A percentile compares a stretch with the other conserved stretches of the same genome.
These are phyloP conservation scores for Tyto alba DNA, from an alignment of 2,113 vertebrate species.

Conservation along the genomic window DNA sequence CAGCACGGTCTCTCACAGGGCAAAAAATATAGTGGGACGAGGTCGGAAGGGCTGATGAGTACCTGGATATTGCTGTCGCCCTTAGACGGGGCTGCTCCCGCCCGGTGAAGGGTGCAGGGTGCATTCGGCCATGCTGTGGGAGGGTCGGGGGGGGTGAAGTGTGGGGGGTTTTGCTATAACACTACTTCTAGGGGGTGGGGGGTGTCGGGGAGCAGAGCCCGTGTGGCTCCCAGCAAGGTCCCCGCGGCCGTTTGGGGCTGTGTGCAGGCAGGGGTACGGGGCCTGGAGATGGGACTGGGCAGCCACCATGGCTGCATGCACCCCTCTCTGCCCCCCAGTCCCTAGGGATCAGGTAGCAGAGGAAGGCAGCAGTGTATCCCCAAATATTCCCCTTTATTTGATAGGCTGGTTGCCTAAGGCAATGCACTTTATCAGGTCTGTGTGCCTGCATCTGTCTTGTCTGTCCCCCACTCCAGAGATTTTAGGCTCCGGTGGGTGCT, in stretches of 20 bases:
- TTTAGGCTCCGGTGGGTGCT: neutral
- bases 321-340: rapidly evolving
- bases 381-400: neutral
- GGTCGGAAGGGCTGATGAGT: neutral
- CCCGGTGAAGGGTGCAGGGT: neutral
- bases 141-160: neutral
- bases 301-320: neutral
- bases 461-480: neutral
- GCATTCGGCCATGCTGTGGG: neutral
- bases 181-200: neutral
- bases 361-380: neutral
- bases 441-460: neutral
- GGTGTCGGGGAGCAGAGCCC: neutral
- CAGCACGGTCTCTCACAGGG: rapidly evolving
- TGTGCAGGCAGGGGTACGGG: rapidly evolving
- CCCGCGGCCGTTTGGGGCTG: rapidly evolving
- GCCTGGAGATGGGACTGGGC: neutral
- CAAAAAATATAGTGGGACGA: rapidly evolving
- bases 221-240: neutral
- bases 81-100: neutral
- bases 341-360: neutral
- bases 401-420: neutral
- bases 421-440: neutral
- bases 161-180: rapidly evolving
- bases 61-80: neutral